Conservation (phyloP, 2,888 invertebrate genomes). For the Tiliacea citrago region DNA sequence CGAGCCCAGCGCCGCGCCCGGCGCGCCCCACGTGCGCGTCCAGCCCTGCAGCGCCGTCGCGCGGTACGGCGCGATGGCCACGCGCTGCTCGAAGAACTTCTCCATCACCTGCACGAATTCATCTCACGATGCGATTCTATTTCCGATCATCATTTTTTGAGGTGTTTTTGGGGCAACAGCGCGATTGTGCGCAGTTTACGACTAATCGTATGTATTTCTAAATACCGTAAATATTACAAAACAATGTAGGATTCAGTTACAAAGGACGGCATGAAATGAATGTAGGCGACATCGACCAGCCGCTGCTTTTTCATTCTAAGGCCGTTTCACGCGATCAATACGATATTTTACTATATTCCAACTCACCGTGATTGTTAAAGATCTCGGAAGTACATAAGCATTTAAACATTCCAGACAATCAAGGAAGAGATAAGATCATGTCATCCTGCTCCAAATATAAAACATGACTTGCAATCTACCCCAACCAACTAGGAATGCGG, state of each 20-base stretch:
- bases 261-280: not conserved
- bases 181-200: not conserved
- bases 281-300: not conserved
- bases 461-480: too few species aligned
- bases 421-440: too few species aligned
- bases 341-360: not conserved
- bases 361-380: too few species aligned
- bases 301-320: not conserved
- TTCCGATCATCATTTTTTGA: not conserved
- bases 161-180: not conserved
- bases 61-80: slow-evolving; percentile 97
- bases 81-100: slow-evolving; percentile 97
- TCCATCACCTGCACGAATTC: slow-evolving; percentile 93
- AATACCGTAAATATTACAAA: not conserved
- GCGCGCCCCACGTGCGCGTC: slow-evolving; percentile 95
- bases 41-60: slow-evolving; percentile 97
- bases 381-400: too few species aligned
- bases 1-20: slow-evolving; percentile 96
- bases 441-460: too few species aligned
- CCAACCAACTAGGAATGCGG: too few species aligned
- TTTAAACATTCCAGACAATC: too few species aligned
- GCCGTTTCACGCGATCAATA: not conserved
- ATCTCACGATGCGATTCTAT: not conserved
- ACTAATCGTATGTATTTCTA: not conserved
- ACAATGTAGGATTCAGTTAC: not conserved